Conservation (phyloP, 1,140 invertebrate genomes). For the Drosophila murphyi region DNA sequence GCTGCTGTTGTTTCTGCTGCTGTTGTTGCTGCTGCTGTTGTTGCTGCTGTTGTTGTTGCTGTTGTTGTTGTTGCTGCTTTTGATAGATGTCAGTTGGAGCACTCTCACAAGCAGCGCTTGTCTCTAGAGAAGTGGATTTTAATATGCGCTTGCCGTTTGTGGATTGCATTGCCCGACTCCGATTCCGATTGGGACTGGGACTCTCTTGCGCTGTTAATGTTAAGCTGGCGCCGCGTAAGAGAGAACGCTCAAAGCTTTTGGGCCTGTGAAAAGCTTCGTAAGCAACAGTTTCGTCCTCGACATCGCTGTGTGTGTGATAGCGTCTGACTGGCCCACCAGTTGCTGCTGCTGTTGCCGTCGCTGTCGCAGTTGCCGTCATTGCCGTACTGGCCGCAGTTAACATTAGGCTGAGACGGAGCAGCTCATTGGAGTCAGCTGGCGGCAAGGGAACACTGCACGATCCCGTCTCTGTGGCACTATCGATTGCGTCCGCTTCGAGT, state of each 20-base stretch:
- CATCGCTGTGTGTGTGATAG: constrained; percentile 51
- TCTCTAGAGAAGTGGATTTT: constrained; percentile 66
- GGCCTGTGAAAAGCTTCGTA: constrained; percentile 77
- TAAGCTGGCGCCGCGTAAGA: constrained; percentile 65
- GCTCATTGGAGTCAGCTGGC: constrained; percentile 72
- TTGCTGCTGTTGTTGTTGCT: constrained; percentile 57
- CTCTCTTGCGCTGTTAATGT: constrained; percentile 76
- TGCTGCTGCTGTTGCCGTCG: constrained; percentile 45
- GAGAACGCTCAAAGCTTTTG: constrained; percentile 75
- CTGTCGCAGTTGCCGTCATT: constrained; percentile 55
- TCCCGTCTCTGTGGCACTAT: constrained; percentile 69
- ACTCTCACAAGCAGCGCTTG: constrained; percentile 5
- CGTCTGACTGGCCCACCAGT: constrained; percentile 64
- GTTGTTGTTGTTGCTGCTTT: constrained; percentile 43
- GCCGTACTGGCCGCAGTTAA: constrained; percentile 73
- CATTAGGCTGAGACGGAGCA: constrained; percentile 77
- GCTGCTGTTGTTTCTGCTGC: constrained; percentile 39
- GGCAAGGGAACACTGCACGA: constrained; percentile 79
- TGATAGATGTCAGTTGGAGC: constrained; percentile 4
- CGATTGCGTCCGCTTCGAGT: constrained; percentile 42
- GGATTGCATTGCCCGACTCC: constrained; percentile 50
- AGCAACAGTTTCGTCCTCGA: constrained; percentile 81
- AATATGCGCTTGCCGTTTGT: constrained; percentile 52
- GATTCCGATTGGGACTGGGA: constrained; percentile 47
- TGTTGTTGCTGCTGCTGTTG: constrained; percentile 12